Evolutionary conservation across 2,113 vertebrate species (phyloP).

Genomic region (Vulpes ferrilata): DNA sequence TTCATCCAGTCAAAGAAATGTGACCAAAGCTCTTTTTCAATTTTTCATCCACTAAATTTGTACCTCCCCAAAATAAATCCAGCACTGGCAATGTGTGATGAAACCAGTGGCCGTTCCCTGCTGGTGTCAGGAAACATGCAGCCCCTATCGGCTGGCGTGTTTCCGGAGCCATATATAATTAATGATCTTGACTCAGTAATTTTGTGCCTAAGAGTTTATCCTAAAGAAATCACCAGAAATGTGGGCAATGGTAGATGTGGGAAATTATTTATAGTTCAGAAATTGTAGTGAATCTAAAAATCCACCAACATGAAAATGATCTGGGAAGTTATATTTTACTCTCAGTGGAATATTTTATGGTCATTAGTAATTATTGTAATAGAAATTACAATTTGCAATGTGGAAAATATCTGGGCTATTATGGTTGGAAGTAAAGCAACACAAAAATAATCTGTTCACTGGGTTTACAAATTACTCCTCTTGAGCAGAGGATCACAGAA

Average conservation of each 20-base stretch:
- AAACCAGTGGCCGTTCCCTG: neutral
- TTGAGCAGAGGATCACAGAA: neutral
- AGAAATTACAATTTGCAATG: neutral
- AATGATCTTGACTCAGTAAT: neutral
- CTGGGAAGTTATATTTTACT: neutral
- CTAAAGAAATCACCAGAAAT: neutral
- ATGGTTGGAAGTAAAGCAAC: neutral
- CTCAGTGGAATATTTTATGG: neutral
- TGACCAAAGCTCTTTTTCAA: conserved; percentile 25
- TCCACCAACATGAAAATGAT: neutral
- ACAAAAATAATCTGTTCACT: neutral
- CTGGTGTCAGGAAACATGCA: neutral
- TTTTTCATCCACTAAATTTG: conserved; percentile 34
- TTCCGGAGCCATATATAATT: neutral
- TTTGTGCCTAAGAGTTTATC: neutral
- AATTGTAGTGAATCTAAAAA: neutral
- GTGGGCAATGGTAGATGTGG: neutral
- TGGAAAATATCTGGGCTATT: neutral
- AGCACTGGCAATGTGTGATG: neutral
- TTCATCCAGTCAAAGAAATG: conserved; percentile 8
- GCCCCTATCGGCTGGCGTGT: neutral
- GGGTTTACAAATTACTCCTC: neutral
- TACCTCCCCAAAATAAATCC: conserved; percentile 25
- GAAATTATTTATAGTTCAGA: neutral
- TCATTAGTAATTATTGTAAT: neutral